A percentile compares a stretch with the other conserved stretches of the same genome.
Conservation (phyloP, 2,797 vertebrate species). For the Poecilia wingei region DNA sequence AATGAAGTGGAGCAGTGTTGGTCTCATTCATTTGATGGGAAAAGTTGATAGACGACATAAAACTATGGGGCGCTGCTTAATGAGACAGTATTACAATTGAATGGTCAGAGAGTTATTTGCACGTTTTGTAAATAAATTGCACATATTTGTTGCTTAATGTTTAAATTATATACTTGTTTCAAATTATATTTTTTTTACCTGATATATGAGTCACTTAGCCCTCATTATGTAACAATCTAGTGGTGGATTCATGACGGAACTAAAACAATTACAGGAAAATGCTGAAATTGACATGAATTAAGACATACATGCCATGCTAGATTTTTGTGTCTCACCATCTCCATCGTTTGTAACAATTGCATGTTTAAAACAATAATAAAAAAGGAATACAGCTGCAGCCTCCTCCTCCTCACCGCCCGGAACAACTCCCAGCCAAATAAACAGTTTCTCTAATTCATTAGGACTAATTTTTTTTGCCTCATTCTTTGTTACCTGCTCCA, state of each 20-base stretch:
- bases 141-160: background rate
- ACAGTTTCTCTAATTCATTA: constrained; percentile 78
- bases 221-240: background rate
- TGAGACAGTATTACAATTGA: background rate
- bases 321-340: background rate
- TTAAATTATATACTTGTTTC: background rate
- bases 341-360: constrained; percentile 18
- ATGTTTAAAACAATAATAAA: constrained; percentile 29
- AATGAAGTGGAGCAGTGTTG: background rate
- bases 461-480: constrained; percentile 67
- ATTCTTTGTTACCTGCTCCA: constrained; percentile 62
- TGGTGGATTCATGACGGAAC: constrained; percentile 5
- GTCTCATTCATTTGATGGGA: background rate
- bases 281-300: constrained; percentile 15
- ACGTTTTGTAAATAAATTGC: background rate
- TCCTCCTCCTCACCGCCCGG: constrained; percentile 23
- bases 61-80: background rate
- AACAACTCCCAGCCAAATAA: constrained; percentile 76
- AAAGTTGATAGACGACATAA: background rate
- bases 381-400: constrained; percentile 5
- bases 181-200: background rate
- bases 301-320: background rate
- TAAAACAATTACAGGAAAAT: constrained; percentile 63
- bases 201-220: background rate
- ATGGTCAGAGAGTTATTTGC: background rate